Evolutionary conservation across 2,113 vertebrate genomes (phyloP).

Genomic region (Pleuronectes platessa): DNA sequence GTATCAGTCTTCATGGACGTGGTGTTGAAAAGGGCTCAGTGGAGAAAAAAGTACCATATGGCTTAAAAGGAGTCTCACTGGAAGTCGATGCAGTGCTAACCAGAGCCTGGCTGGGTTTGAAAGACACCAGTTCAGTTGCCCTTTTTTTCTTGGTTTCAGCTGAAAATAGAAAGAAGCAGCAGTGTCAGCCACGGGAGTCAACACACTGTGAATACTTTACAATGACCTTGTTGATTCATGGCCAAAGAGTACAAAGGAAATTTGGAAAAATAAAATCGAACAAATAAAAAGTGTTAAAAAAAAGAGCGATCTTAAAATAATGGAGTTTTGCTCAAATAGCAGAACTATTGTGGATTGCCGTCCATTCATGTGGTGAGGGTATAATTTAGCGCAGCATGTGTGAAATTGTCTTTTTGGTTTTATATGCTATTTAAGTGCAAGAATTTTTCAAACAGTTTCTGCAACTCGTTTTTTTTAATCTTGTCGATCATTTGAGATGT

Average conservation of each 20-base stretch:
- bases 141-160: constrained; percentile 16
- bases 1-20: constrained; percentile 45
- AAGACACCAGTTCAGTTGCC: constrained; percentile 33
- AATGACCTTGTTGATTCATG: constrained; percentile 11
- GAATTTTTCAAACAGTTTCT: constrained; percentile 6
- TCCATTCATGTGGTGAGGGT: constrained; percentile 36
- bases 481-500: background rate
- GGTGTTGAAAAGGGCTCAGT: constrained; percentile 44
- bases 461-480: background rate
- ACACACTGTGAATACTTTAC: constrained; percentile 8
- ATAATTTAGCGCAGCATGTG: constrained; percentile 51
- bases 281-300: background rate
- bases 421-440: constrained; percentile 26
- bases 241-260: constrained; percentile 15
- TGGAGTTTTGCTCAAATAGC: constrained; percentile 31
- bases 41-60: constrained; percentile 33
- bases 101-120: constrained; percentile 37
- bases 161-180: constrained; percentile 29
- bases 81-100: constrained; percentile 40
- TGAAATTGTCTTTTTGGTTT: constrained; percentile 51
- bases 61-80: constrained; percentile 48
- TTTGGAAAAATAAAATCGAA: background rate
- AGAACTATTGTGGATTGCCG: constrained; percentile 29
- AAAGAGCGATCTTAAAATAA: background rate
- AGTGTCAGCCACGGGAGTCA: constrained; percentile 13